Evolutionary conservation across 1,140 invertebrate genomes (phyloP).

Genomic region (Trachelipus rathkii): DNA sequence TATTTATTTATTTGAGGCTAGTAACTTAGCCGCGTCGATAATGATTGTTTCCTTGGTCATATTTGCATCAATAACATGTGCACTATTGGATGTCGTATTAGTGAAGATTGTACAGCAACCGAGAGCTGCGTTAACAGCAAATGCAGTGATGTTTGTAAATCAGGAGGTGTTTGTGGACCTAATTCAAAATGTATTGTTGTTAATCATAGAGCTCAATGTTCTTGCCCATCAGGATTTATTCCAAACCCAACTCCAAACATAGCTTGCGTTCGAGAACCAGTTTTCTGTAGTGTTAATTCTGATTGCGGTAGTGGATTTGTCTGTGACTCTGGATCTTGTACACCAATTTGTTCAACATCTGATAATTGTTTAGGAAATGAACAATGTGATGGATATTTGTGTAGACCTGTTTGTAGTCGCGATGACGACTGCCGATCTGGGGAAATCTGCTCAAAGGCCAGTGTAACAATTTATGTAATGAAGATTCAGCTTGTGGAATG

Average conservation of each 20-base stretch:
- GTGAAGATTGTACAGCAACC: slow-evolving; percentile 77
- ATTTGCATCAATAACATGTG: slow-evolving; percentile 81
- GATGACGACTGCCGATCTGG: slow-evolving; percentile 76
- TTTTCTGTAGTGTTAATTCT: slow-evolving; percentile 65
- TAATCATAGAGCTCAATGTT: slow-evolving; percentile 75
- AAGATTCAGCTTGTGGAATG: slow-evolving; percentile 74
- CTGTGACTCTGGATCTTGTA: slow-evolving; percentile 67
- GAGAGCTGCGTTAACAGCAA: slow-evolving; percentile 74
- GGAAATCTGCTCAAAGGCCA: slow-evolving; percentile 73
- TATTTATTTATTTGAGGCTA: too few species aligned
- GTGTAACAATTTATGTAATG: slow-evolving; percentile 75
- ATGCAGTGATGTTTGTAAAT: slow-evolving; percentile 76
- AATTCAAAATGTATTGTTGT: slow-evolving; percentile 66
- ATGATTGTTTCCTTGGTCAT: slow-evolving; percentile 85
- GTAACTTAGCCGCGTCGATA: slow-evolving; percentile 82
- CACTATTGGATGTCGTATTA: slow-evolving; percentile 74
- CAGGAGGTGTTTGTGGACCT: slow-evolving; percentile 64
- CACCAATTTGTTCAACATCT: slow-evolving; percentile 69
- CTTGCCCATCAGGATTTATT: slow-evolving; percentile 70
- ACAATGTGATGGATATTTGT: slow-evolving; percentile 62
- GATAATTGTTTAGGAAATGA: slow-evolving; percentile 74
- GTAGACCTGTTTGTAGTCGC: slow-evolving; percentile 66
- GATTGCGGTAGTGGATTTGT: slow-evolving; percentile 65
- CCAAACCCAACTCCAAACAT: slow-evolving; percentile 71
- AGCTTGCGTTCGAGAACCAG: slow-evolving; percentile 71